Percentiles rank a stretch among this genome's conserved stretches.
phyloP scores from a whole-genome alignment of 2,888 invertebrate species.

The Epirrhoe alternata region DNA sequence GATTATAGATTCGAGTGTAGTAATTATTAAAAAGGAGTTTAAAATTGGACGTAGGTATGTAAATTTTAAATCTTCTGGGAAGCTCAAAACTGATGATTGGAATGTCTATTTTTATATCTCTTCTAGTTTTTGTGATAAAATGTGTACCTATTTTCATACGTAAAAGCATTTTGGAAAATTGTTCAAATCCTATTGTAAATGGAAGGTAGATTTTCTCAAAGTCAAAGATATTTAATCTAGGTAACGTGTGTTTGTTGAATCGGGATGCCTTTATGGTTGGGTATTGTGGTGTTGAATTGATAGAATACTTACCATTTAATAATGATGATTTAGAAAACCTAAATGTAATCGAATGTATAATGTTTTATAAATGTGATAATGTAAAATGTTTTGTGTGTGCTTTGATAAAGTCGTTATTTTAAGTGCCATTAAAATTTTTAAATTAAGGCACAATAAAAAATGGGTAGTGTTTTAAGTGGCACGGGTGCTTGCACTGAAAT shows the following conservation, averaged over 20 bases:
- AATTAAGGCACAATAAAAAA: slow-evolving; percentile 21
- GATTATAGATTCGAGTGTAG: not conserved
- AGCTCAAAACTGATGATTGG: slow-evolving; percentile 23
- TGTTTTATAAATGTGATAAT: slow-evolving; percentile 18
- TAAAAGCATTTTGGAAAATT: slow-evolving; percentile 2
- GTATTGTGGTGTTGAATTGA: slow-evolving; percentile 9
- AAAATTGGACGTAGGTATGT: not conserved
- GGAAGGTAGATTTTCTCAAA: slow-evolving; percentile 1
- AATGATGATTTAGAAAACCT: not conserved
- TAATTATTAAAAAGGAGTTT: not conserved
- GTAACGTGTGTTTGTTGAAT: too few species aligned
- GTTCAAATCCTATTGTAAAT: not conserved
- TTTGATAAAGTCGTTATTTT: slow-evolving; percentile 10
- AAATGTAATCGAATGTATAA: slow-evolving; percentile 13
- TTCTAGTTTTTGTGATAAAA: slow-evolving; percentile 24
- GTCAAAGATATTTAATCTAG: not conserved
- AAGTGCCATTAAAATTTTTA: slow-evolving; percentile 7
- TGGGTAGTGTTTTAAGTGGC: slow-evolving; percentile 8
- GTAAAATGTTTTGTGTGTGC: slow-evolving; percentile 14
- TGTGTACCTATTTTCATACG: slow-evolving; percentile 28
- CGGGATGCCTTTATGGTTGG: not conserved
- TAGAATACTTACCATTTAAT: not conserved
- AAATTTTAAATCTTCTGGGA: not conserved
- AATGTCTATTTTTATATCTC: slow-evolving; percentile 34
- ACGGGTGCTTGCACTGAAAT: slow-evolving; percentile 19